Evolutionary conservation across 2,888 invertebrate species (phyloP), one percentile per base, ranked within the genome.

Genomic region (Gisinianus flammeolus): DNA sequence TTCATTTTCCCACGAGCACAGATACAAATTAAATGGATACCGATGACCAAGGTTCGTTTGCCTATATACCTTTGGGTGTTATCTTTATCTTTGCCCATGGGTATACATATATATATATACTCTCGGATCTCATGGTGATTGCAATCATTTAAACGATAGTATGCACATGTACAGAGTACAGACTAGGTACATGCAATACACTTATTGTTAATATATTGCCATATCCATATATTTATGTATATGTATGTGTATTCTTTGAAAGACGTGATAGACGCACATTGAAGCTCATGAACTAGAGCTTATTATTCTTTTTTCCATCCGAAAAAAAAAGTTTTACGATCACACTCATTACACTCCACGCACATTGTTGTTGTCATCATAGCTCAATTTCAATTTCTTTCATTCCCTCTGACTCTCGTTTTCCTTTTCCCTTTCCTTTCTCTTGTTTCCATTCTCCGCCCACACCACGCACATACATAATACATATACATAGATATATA

Each of bases 361-460:
- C 70, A 70, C 70, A 52, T 52, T 70, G 70, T 70, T 70, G 70
- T 70, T n/a, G n/a, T n/a, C 70, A 70, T 70, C 70, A 70, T 70
- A 70, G 52, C 70, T 70, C 70, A 70, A 52, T 31, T 67, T 67
- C n/a, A n/a, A n/a, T n/a, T n/a, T n/a, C n/a, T n/a, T n/a, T n/a
- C n/a, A n/a, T n/a, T n/a, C n/a, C n/a, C n/a, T n/a, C n/a, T n/a
- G n/a, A n/a, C n/a, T n/a, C n/a, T n/a, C n/a, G n/a, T n/a, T n/a
- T n/a, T n/a, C n/a, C n/a, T n/a, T n/a, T n/a, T n/a, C n/a, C n/a
- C n/a, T n/a, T 44, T 12, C 52, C 52, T 44, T 12, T 8, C 16
- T 44, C 16, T 16, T 12, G 52, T 44, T 44, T 44, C 52, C 8
- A 16, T 44, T 16, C 52, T 16, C 52, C 52, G 52, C 16, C 52